Percentiles rank a stretch among this genome's conserved stretches.
These are phyloP conservation scores for Trididemnum miniatum DNA, from an alignment of 23 tunicate genomes.

Conservation along the genomic window DNA sequence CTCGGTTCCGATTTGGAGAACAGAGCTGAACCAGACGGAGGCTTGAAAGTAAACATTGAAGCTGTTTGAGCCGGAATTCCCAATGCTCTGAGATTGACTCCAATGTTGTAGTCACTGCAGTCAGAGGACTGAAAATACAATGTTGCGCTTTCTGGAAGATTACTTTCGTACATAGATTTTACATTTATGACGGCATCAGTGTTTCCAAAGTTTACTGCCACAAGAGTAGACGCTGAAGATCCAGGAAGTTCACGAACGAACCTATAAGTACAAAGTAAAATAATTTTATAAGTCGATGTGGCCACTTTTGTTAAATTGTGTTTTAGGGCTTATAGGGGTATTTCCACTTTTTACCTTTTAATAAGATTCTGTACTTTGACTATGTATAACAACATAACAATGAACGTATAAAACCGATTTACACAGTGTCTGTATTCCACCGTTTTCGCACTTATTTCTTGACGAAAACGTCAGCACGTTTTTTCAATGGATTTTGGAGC, in stretches of 20 bases:
- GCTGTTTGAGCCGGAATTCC: slow-evolving; percentile 9
- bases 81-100: background rate
- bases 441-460: too few relatives aligned
- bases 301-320: too few relatives aligned
- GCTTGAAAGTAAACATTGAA: slow-evolving; percentile 37
- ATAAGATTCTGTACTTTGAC: too few relatives aligned
- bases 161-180: background rate
- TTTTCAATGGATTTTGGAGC: too few relatives aligned
- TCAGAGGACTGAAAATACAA: slow-evolving; percentile 16
- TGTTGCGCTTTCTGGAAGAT: slow-evolving; percentile 30
- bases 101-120: background rate
- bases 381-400: too few relatives aligned
- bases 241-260: slow-evolving; percentile 75
- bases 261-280: too few relatives aligned
- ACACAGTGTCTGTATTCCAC: too few relatives aligned
- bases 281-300: too few relatives aligned
- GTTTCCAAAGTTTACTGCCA: slow-evolving; percentile 52
- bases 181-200: background rate
- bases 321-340: too few relatives aligned
- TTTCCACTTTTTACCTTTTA: too few relatives aligned
- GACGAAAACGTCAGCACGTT: too few relatives aligned
- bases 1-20: slow-evolving; percentile 24
- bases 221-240: slow-evolving; percentile 25
- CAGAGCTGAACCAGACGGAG: background rate
- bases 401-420: too few relatives aligned